Base-by-base conservation (phyloP, 2,888 invertebrate genomes). In the Mactromeris polynyma region DNA sequence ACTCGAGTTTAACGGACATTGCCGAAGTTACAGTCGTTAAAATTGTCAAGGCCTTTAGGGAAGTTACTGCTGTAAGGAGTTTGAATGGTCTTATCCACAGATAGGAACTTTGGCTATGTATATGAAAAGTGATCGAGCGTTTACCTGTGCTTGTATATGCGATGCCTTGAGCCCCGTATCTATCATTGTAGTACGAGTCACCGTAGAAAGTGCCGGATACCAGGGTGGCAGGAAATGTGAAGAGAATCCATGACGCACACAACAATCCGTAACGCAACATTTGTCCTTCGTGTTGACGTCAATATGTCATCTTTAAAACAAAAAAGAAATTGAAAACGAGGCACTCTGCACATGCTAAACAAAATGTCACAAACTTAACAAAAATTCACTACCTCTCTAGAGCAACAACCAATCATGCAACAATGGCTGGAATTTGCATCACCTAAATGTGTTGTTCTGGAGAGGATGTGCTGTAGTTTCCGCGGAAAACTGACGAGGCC, bases 151-250 rank as follows among this genome's bases (percentile, higher is more conserved):
- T 69, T 11, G 73, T 73, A 26, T 92, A 92, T 26, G 92, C 84
- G 33, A 92, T 90, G 1, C 92, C 92, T 36, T 92, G 85, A 42
- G 69, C 85, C 36, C 90, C 83, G 85, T 92, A 92, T 88, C 90
- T 80, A 21, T 88, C 85, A 42, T 92, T 92, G 79, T 90, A 92
- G 73, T 92, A 92, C 3, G 40, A 42, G 33, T 92, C 83, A 4
- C 92, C 92, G 58, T 31, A 86, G 54, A 89, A 90, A 14, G 26
- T 40, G 1, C 69, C 36, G 0, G 81, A 40, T 46, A 81, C 84
- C 54, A 40, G 73, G 81, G 73, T 54, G 3, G 83, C 33, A 31
- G 51, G 58, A 19, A 80, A 19, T 17, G 42, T 11, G 11, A 85
- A 33, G 14, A 38, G 80, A 38, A 54, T 36, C 84, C 84, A 84